Base-by-base conservation (phyloP, 1,140 invertebrate species). In the Pachypeltis micranthus region DNA sequence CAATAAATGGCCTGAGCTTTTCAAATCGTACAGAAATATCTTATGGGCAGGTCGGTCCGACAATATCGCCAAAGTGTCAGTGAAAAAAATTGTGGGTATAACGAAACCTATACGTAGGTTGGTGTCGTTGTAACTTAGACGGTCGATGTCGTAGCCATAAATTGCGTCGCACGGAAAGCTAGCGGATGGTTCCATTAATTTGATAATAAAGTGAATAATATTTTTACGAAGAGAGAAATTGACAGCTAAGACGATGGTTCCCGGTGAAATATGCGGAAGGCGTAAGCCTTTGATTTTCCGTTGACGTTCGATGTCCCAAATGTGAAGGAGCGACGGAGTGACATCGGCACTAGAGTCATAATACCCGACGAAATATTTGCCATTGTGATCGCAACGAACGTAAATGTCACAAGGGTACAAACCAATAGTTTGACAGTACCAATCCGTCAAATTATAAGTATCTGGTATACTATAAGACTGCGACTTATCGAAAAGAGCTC, bases 341-440 rank as follows among this genome's bases (percentile, higher is more conserved):
- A 63, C 23, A 25, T 62, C 23, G 0, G 16, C 21, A 19, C 10
- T n/a, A 31, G 27, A 27, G 12, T 63, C 7, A n/a, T 61, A 19
- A 16, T 63, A 21, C 4, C 66, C 66, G 34, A 65, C 56, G 55
- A 67, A 67, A 34, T 65, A 67, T 27, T 65, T 29, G 12, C 63
- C 66, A 34, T 65, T 65, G 51, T 61, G 54, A 31, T 67, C 66
- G 55, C 58, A 61, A 4, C 27, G 28, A n/a, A 57, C 44, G n/a
- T 44, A 47, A 10, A 67, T 59, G 25, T 67, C 66, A 61, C 66
- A 59, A 12, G 66, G 66, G 24, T 65, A 67, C 10, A 63, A 47
- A 2, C 62, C 62, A 2, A 65, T 59, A 57, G 65, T 56, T 16
- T 34, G 29, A 4, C 28, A 44, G 54, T 67, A 67, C 66, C 66